Conservation (phyloP, 2,113 vertebrate genomes). For the Cichladusa arquata region DNA sequence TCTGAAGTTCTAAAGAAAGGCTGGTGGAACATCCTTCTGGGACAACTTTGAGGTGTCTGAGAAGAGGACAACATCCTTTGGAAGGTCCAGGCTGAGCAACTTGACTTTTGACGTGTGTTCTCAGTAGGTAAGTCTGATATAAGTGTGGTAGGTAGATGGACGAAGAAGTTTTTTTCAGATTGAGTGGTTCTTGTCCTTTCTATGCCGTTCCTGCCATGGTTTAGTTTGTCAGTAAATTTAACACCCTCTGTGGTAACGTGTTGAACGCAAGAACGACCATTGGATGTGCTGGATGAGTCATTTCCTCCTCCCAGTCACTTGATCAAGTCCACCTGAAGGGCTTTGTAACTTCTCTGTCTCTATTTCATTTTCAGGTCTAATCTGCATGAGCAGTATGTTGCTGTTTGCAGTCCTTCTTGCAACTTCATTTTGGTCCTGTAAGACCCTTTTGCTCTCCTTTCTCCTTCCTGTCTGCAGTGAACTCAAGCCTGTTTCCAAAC, state of each 20-base stretch:
- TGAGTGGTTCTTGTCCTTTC: background rate
- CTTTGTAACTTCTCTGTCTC: background rate
- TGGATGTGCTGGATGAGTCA: background rate
- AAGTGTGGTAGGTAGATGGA: background rate
- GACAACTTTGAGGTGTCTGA: background rate
- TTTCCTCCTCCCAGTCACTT: background rate
- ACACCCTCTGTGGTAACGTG: rapidly evolving
- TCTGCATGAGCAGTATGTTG: background rate
- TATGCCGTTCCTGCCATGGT: background rate
- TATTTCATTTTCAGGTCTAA: background rate
- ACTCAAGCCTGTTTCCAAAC: background rate
- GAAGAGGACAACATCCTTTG: background rate
- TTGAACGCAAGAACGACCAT: background rate
- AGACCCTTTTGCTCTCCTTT: background rate
- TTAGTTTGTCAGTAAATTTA: background rate
- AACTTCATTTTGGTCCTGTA: background rate
- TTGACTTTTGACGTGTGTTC: background rate
- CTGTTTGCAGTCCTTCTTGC: background rate
- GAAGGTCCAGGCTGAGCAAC: background rate
- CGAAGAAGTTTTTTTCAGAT: background rate
- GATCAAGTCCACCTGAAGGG: background rate
- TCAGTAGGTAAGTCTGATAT: background rate
- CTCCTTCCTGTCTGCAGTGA: rapidly evolving
- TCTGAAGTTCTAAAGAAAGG: background rate
- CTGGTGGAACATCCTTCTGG: background rate